Base-by-base conservation (phyloP, 2,113 vertebrate species). In the Pterophyllum scalare region DNA sequence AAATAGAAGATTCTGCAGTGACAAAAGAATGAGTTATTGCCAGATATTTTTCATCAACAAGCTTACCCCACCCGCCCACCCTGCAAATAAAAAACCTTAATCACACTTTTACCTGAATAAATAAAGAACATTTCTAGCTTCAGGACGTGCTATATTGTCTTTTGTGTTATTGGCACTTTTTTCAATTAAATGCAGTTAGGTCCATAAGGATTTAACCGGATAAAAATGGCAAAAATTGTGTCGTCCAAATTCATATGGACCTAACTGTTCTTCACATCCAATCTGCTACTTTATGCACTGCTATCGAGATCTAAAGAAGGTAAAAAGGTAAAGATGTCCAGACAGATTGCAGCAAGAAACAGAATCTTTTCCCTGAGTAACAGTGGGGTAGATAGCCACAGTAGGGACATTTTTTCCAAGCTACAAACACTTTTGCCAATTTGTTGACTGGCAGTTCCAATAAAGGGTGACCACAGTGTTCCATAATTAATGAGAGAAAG, bases 401-500 rank as follows among this genome's bases (percentile, higher is more conserved):
- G 62, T 20, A 8, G 46, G 79, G 40, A 24, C 22, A 49, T 60
- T 75, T 49, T 76, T 75, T 60, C 62, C 67, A 65, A 57, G 61
- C 17, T 72, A n/a, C 57, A 79, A 80, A 75, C 7, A 10, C 72
- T 20, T 10, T 31, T 80, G 35, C 70, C 67, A 84, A 10, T 60
- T 60, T 60, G 64, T 62, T 77, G 75, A 65, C 54, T 24, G 75
- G 81, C 17, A 61, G 40, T 40, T 77, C n/a, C 60, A 77, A 85
- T 89, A 65, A 91, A 75, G 38, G 46, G 75, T 10, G 8, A 49
- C 59, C 49, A 38, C 46, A 58, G 64, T 38, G 65, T 76, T 75
- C 17, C 40, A 12, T n/a, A 33, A 60, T 35, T 59, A 54, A 78
- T 46, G 57, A 60, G 14, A 81, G 26, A 70, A 59, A 31, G 33